phyloP scores from a whole-genome alignment of 2,113 vertebrate genomes.

The Nematolebias whitei region DNA sequence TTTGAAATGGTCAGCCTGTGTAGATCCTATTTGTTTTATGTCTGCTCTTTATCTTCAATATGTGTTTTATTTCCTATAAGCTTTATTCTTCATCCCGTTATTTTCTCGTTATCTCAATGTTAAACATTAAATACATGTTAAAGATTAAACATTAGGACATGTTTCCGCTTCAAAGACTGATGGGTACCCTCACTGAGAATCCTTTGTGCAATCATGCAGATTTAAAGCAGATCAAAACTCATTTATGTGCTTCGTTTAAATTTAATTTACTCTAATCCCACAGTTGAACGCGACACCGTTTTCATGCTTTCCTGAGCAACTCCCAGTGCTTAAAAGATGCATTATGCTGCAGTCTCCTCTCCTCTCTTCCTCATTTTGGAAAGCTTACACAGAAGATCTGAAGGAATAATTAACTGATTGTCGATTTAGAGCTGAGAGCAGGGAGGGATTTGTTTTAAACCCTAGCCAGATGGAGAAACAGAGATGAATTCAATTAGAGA shows the following conservation, averaged over 20 bases:
- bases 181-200: constrained; percentile 1
- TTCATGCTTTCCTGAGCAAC: constrained; percentile 20
- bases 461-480: constrained; percentile 35
- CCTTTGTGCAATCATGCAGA: background rate
- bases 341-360: constrained; percentile 9
- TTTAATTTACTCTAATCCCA: constrained; percentile 17
- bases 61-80: background rate
- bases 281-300: constrained; percentile 26
- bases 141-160: background rate
- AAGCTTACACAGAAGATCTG: constrained; percentile 21
- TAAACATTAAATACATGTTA: background rate
- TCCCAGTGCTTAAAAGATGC: constrained; percentile 19
- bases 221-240: constrained; percentile 19
- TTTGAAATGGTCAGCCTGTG: too few species aligned
- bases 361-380: background rate
- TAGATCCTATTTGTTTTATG: too few species aligned
- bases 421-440: constrained; percentile 33
- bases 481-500: constrained; percentile 26
- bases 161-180: background rate
- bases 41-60: background rate
- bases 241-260: background rate
- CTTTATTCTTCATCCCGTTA: background rate
- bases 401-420: constrained; percentile 57
- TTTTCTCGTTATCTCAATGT: background rate
- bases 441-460: constrained; percentile 19